Percentiles rank a stretch among this genome's conserved stretches.
These are phyloP conservation scores for Trichonephila clavipes DNA, from an alignment of 1,140 invertebrate species.

Conservation along the genomic window DNA sequence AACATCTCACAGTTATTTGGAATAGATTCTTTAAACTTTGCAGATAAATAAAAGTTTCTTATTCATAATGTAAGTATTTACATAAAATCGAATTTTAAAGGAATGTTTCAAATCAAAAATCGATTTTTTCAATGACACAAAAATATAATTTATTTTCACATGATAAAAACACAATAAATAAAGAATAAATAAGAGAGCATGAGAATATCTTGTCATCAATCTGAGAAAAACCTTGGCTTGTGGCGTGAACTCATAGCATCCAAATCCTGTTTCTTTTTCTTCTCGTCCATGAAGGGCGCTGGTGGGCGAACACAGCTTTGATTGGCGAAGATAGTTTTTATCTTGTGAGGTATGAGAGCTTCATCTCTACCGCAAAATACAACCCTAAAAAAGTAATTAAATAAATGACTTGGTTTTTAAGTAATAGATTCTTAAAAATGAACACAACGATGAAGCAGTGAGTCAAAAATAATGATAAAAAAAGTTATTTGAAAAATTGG, in stretches of 20 bases:
- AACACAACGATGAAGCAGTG: no score
- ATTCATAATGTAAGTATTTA: no score
- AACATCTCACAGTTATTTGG: no score
- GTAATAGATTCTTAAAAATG: neutral
- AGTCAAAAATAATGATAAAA: no score
- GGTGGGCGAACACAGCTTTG: slow-evolving; percentile 41
- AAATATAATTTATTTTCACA: neutral
- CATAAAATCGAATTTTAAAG: neutral
- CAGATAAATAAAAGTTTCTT: no score
- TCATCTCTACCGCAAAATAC: slow-evolving; percentile 71
- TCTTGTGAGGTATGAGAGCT: slow-evolving; percentile 66
- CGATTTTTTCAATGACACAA: neutral
- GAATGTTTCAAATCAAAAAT: neutral
- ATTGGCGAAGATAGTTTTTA: slow-evolving; percentile 69
- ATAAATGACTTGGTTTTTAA: neutral
- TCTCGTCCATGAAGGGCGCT: neutral
- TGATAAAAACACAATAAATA: slow-evolving; percentile 19
- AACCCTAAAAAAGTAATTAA: slow-evolving; percentile 28
- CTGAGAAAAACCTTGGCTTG: slow-evolving; percentile 4
- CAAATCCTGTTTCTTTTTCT: neutral
- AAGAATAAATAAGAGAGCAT: neutral
- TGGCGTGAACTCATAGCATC: neutral
- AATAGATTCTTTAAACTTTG: no score
- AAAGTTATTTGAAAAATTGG: no score
- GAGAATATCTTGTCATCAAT: neutral